Base-by-base conservation (phyloP, 2,797 vertebrate genomes). In the Odontamblyopus lacepedii region DNA sequence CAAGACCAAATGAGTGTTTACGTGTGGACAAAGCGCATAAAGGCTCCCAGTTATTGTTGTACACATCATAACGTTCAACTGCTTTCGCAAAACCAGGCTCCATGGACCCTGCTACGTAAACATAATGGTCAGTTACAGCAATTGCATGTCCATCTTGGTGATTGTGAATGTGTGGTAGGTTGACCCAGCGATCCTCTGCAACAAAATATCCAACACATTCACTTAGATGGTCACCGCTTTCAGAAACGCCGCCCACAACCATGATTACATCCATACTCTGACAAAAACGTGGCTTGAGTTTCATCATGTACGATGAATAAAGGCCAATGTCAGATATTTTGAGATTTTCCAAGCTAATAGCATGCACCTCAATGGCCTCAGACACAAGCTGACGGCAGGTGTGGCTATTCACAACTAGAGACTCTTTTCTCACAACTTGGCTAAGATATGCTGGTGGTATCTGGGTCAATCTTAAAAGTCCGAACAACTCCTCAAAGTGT, bases 221-320 rank as follows among this genome's bases (percentile, higher is more conserved):
- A 4, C 96, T 98, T 79, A 97, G 80, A 83, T 98, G 97, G 84
- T 98, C 96, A 0, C 96, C 96, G 0, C 95, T 96, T 82, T 98
- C 96, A 0, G 96, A 96, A 23, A 97, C 96, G 0, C 96, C 96
- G 1, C 96, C 96, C 4, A 97, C 94, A 4, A 98, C 96, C 95
- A 98, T 95, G 84, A 98, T 96, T 35, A 98, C 95, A 0, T 98
- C 96, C 96, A 98, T 98, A 85, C 96, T 97, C 79, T 98, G 96
- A 26, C 96, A 96, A 0, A 94, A 95, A n/a, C 96, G 96, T 0
- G 96, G 96, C 89, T 95, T 83, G 26, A 93, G 78, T 0, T 91
- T 64, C 0, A 83, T 85, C 29, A 69, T 12, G 69, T 78, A 78
- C n/a, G 86, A 87, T 16, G 83, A 63, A 67, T 61, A 62, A 35